Conservation (phyloP, 2,888 invertebrate species). For the Loripinus fragilis region DNA sequence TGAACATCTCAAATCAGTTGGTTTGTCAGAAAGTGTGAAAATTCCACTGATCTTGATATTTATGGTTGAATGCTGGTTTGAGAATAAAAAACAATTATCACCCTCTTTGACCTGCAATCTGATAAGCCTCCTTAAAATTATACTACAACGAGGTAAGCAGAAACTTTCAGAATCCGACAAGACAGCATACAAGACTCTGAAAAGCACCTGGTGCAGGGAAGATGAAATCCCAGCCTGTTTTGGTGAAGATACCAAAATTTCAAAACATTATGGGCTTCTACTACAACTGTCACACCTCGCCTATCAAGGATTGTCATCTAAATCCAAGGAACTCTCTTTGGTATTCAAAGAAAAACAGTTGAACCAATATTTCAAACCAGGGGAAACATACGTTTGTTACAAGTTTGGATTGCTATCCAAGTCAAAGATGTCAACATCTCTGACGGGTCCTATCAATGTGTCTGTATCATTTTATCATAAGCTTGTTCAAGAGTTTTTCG, state of each 20-base stretch:
- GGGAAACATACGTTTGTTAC: not conserved
- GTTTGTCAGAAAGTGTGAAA: not conserved
- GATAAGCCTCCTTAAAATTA: not conserved
- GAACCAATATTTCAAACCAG: not conserved
- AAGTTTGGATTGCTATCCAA: constrained; percentile 5
- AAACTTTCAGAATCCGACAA: not conserved
- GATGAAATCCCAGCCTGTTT: not conserved
- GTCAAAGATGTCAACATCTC: not conserved
- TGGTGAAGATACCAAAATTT: not conserved
- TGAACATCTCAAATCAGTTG: not conserved
- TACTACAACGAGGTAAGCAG: not conserved
- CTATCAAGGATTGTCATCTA: not conserved
- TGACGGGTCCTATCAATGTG: not conserved
- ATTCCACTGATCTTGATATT: not conserved
- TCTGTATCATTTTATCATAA: constrained; percentile 9
- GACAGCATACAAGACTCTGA: not conserved
- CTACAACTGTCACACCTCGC: not conserved
- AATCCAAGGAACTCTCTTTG: not conserved
- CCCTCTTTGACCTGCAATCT: not conserved
- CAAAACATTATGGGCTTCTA: not conserved
- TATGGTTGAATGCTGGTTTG: not conserved
- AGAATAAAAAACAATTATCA: not conserved
- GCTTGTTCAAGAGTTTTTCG: constrained; percentile 1
- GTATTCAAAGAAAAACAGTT: not conserved
- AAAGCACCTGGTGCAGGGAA: not conserved